A percentile compares a stretch with the other conserved stretches of the same genome.
These are phyloP conservation scores for Malthinus flaveolus DNA, from an alignment of 2,888 invertebrate species.

Conservation along the genomic window DNA sequence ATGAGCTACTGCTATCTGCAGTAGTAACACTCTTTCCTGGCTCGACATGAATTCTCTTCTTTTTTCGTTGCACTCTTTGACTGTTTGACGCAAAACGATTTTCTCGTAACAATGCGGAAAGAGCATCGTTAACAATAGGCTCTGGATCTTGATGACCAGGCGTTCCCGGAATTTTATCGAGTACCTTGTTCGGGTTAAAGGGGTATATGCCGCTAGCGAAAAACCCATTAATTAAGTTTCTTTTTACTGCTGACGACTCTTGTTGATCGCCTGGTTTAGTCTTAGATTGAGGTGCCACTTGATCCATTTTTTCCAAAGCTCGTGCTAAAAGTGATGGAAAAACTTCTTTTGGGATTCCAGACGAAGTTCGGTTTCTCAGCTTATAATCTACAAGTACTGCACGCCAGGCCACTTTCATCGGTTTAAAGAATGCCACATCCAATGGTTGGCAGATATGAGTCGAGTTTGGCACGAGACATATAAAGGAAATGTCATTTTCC, in stretches of 20 bases:
- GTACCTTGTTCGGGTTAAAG: not conserved
- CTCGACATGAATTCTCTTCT: not conserved
- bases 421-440: not conserved
- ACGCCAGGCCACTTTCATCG: too few relatives aligned
- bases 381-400: too few relatives aligned
- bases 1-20: not conserved
- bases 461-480: conserved; percentile 1
- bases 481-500: conserved; percentile 1
- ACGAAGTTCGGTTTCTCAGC: not conserved
- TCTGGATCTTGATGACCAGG: not conserved
- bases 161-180: not conserved
- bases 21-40: conserved; percentile 4
- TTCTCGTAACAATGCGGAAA: not conserved
- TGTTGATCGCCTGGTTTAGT: not conserved
- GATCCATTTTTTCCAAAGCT: conserved; percentile 1
- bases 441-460: conserved; percentile 8
- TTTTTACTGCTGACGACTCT: not conserved
- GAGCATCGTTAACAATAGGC: not conserved
- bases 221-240: not conserved
- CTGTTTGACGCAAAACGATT: not conserved
- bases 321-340: not conserved
- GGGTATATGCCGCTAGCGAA: not conserved
- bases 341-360: not conserved
- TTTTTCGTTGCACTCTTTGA: not conserved
- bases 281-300: not conserved